phyloP scores from a whole-genome alignment of 2,888 invertebrate genomes.

The Galeopsomyia nigrocyanea region DNA sequence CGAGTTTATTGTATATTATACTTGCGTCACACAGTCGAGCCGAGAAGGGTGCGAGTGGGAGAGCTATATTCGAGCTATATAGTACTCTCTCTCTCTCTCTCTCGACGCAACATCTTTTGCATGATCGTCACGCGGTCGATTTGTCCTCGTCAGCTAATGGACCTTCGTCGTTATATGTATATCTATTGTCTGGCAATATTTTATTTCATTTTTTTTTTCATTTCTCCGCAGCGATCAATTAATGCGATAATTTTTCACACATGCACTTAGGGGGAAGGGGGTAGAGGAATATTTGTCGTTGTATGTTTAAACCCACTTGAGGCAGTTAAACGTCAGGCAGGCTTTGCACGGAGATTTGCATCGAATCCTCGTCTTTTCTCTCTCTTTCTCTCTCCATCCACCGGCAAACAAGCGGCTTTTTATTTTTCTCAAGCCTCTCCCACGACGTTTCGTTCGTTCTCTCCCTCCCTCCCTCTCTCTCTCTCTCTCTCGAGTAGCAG shows the following conservation, averaged over 20 bases:
- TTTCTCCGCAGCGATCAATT: too few species aligned
- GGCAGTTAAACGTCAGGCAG: conserved; percentile 23
- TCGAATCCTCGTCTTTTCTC: conserved; percentile 22
- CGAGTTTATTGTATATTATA: conserved; percentile 8
- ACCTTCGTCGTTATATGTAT: too few species aligned
- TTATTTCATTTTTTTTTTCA: too few species aligned
- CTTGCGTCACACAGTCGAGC: conserved; percentile 19
- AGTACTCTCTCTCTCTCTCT: too few species aligned
- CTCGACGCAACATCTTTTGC: conserved; percentile 30
- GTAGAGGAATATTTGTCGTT: not conserved
- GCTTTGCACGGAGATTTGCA: conserved; percentile 42
- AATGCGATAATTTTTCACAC: too few species aligned
- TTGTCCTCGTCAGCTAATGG: conserved; percentile 6
- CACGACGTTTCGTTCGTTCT: not conserved
- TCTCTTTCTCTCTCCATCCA: too few species aligned
- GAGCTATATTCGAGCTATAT: too few species aligned
- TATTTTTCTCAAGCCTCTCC: conserved; percentile 12
- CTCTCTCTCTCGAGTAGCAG: not conserved
- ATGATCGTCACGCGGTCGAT: conserved; percentile 29
- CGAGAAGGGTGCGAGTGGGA: too few species aligned
- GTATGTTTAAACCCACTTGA: not conserved
- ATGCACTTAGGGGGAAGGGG: not conserved
- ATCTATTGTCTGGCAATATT: too few species aligned
- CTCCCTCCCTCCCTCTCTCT: conserved; percentile 1
- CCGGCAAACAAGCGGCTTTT: conserved; percentile 28